Evolutionary conservation across 2,113 vertebrate species (phyloP).

Genomic region (Danio rerio): DNA sequence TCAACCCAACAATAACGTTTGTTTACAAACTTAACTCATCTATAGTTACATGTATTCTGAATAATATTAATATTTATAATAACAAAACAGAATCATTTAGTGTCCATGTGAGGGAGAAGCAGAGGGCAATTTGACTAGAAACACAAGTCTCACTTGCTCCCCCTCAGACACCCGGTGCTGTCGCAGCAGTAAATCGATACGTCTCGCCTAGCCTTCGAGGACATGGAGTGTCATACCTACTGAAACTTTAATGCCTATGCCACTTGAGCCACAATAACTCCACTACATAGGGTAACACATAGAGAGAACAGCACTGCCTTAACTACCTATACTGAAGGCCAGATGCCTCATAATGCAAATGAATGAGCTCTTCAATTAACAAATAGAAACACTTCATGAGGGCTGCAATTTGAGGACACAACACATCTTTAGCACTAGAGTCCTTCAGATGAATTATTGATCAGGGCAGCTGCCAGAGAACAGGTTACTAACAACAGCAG

Average conservation of each 20-base stretch:
- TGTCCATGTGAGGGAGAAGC: not conserved
- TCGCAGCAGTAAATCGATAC: conserved; percentile 42
- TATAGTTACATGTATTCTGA: too few species aligned
- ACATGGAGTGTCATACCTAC: conserved; percentile 27
- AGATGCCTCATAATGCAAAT: not conserved
- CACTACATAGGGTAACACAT: not conserved
- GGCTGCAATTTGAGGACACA: not conserved
- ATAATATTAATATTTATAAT: not conserved
- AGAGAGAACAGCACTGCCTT: not conserved
- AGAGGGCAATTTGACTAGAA: conserved; percentile 29
- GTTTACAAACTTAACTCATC: too few species aligned
- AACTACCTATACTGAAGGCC: not conserved
- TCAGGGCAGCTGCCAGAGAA: not conserved
- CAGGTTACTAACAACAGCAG: not conserved
- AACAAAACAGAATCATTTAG: not conserved
- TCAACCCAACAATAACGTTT: too few species aligned
- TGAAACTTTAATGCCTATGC: conserved; percentile 49
- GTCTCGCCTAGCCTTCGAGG: conserved; percentile 22
- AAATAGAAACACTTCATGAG: not conserved
- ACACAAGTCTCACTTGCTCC: conserved; percentile 17
- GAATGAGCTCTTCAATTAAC: conserved; percentile 5
- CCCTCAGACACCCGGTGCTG: not conserved
- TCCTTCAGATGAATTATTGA: conserved; percentile 14
- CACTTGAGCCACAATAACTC: conserved; percentile 26
- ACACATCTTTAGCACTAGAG: not conserved